Conservation (phyloP, 2,113 vertebrate genomes). For the Tragelaphus scriptus region DNA sequence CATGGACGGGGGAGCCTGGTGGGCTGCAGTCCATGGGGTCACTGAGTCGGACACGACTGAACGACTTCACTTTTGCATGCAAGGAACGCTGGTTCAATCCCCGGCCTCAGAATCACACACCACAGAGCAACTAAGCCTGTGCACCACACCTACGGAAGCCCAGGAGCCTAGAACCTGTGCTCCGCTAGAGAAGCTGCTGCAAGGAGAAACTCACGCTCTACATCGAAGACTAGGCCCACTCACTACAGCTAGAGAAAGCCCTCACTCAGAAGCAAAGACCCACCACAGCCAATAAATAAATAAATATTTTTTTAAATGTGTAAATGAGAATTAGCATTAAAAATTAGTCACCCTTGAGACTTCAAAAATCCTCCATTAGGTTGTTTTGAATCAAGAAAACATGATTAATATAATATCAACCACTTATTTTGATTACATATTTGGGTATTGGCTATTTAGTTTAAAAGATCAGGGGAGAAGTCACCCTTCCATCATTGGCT, state of each 20-base stretch:
- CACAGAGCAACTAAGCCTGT: background rate
- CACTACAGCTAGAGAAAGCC: background rate
- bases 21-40: too few species aligned
- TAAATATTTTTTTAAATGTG: background rate
- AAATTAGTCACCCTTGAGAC: background rate
- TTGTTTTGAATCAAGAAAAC: background rate
- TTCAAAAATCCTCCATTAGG: background rate
- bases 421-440: background rate
- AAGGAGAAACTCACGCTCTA: fast-evolving
- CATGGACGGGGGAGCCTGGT: too few species aligned
- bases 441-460: background rate
- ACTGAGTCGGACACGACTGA: too few species aligned
- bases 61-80: background rate
- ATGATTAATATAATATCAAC: background rate
- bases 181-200: fast-evolving
- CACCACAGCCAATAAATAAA: background rate
- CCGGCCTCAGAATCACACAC: background rate
- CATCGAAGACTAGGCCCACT: fast-evolving
- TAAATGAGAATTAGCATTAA: background rate
- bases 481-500: background rate
- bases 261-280: background rate
- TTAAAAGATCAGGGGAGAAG: background rate
- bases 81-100: background rate
- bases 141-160: background rate
- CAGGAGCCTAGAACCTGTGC: background rate